Evolutionary conservation across 2,113 vertebrate genomes (phyloP), one percentile per base, ranked within the genome.

Genomic region (Phycodurus eques): DNA sequence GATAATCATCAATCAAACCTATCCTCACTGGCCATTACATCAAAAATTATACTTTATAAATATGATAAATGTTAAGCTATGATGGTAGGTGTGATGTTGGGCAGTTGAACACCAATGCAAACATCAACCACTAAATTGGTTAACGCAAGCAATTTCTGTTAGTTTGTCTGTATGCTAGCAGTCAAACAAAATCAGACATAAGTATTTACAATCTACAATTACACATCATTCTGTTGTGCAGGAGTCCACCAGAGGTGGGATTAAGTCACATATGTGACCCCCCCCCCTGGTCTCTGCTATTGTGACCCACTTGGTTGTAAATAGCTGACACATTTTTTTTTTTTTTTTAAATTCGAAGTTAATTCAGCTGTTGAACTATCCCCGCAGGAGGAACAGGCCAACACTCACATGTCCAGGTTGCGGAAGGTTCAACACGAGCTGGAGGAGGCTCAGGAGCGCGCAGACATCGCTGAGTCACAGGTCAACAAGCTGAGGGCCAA

Each of bases 401-500:
- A 83, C 71, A 69, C 10, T 2, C 87, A 93, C 73, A 56, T 92
- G 75, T 88, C 89, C 71, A 90, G 88, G 76, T 90, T 90, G 82
- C 92, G 93, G 80, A 93, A 93, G 78, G 93, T 92, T 39, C 94
- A 95, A 86, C 93, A 95, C 0, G 93, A 95, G 76, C 71, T 94
- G 85, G 93, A 96, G 78, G 94, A 95, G 56, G 92, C 94, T 10
- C 92, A 94, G 83, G 94, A 96, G 86, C 80, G 94, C 0, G 94
- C 93, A 0, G 94, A 96, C 74, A 94, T 95, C 0, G 90, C 93
- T 0, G 94, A 95, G 78, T 94, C 94, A 5, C 93, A 95, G 79
- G 92, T 94, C 87, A 95, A 94, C 89, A 95, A 94, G 78, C 85
- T 91, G 73, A 91, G 90, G 57, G 81, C 83, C 42, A 91, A 88